Evolutionary conservation across 2,797 vertebrate genomes (phyloP).

Genomic region (Balearica regulorum): DNA sequence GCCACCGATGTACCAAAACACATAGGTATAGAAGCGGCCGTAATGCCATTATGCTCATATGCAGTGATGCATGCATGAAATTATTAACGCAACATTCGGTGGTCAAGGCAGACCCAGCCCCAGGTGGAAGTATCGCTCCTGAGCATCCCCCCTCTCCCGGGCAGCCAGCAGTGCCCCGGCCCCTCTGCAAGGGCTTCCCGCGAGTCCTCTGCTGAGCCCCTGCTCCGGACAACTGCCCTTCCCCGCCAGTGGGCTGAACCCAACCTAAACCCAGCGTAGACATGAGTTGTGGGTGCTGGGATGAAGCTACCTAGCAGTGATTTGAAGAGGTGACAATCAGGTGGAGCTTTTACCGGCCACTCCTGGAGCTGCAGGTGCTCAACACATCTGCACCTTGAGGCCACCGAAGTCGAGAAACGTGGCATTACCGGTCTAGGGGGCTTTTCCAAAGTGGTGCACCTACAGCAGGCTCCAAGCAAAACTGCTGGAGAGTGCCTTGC

Average conservation of each 20-base stretch:
- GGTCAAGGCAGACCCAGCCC: neutral
- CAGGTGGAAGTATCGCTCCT: neutral
- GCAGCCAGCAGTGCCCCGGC: neutral
- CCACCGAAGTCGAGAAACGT: neutral
- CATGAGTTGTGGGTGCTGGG: neutral
- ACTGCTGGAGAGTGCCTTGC: neutral
- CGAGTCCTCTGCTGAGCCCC: neutral
- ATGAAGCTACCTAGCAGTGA: neutral
- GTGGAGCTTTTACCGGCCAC: neutral
- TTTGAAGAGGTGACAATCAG: neutral
- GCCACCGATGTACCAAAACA: accelerated
- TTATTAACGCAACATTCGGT: neutral
- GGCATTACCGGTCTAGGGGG: neutral
- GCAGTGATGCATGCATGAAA: neutral
- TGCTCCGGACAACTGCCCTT: neutral
- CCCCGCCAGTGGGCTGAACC: neutral
- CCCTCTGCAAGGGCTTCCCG: neutral
- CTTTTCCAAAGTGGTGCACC: neutral
- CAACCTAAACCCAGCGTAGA: neutral
- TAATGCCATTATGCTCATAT: neutral
- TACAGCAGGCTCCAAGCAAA: neutral
- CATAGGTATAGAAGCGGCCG: accelerated
- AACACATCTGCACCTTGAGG: neutral
- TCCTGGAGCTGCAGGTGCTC: neutral
- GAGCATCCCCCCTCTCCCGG: neutral